These are phyloP conservation scores for Toxotes jaculatrix DNA, from an alignment of 2,113 vertebrate genomes.

Conservation along the genomic window DNA sequence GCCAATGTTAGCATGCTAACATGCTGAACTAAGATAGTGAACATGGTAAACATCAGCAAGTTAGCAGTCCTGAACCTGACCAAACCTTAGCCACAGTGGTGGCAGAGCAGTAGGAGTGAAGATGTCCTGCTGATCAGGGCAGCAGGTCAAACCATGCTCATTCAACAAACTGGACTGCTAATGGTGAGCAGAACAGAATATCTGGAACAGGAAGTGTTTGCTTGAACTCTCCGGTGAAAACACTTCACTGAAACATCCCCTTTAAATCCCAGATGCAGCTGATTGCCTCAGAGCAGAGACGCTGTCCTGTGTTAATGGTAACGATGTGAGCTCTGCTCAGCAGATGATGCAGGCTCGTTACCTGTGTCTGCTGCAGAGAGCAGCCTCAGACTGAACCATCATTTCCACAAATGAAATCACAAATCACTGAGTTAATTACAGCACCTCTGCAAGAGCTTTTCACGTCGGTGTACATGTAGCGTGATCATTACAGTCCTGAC, in stretches of 20 bases:
- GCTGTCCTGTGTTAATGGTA: background rate
- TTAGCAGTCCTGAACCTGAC: too few species aligned
- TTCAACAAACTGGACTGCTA: too few species aligned
- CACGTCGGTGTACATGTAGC: background rate
- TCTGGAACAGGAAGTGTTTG: background rate
- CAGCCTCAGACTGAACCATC: background rate
- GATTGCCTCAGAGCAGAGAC: background rate
- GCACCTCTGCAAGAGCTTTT: background rate
- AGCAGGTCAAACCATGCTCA: too few species aligned
- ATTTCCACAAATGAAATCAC: constrained; percentile 10
- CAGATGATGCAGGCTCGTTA: background rate
- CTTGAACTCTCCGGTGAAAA: too few species aligned
- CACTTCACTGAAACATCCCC: background rate
- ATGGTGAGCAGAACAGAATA: too few species aligned
- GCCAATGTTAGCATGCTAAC: too few species aligned
- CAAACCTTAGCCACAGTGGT: too few species aligned
- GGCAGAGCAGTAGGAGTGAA: background rate
- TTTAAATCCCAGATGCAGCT: background rate
- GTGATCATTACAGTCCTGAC: constrained; percentile 9
- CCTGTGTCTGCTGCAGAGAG: background rate
- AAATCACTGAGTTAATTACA: constrained; percentile 13
- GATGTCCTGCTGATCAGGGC: too few species aligned
- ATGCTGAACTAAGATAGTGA: too few species aligned
- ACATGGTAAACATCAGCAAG: too few species aligned
- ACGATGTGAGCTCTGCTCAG: background rate